These are phyloP conservation scores for Harpalus rufipes DNA, from an alignment of 2,888 invertebrate species.

Conservation along the genomic window DNA sequence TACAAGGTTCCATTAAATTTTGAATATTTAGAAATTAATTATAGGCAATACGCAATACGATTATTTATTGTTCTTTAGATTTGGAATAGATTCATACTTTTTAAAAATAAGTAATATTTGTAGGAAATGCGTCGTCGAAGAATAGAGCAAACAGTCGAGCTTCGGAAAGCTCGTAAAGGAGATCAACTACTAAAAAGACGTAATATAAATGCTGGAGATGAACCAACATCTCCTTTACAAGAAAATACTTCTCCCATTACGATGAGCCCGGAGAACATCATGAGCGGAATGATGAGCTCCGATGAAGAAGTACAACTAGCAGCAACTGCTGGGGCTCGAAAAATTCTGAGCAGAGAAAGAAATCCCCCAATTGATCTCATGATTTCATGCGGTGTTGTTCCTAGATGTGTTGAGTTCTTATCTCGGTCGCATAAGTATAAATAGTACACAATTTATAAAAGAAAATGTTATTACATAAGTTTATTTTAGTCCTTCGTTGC, in stretches of 20 bases:
- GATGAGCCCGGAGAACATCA: constrained; percentile 86
- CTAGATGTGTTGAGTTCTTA: constrained; percentile 89
- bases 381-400: constrained; percentile 91
- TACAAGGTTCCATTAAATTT: constrained; percentile 27
- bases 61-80: too few relatives aligned
- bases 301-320: constrained; percentile 83
- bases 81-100: too few relatives aligned
- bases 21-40: not conserved
- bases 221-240: constrained; percentile 78
- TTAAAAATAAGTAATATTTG: constrained; percentile 50
- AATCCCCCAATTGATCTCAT: constrained; percentile 95
- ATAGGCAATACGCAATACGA: too few relatives aligned
- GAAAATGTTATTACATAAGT: constrained; percentile 29
- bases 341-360: constrained; percentile 91
- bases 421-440: constrained; percentile 85
- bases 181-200: constrained; percentile 95
- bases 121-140: constrained; percentile 94
- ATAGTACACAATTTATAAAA: not conserved
- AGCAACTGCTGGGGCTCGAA: constrained; percentile 90
- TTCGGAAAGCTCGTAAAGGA: constrained; percentile 95
- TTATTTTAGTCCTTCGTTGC: constrained; percentile 82
- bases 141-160: constrained; percentile 92
- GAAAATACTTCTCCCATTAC: constrained; percentile 76
- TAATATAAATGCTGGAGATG: constrained; percentile 84
- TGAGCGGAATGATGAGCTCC: constrained; percentile 83